Conservation (phyloP, 2,797 vertebrate genomes). For the Chaunax sp. region DNA sequence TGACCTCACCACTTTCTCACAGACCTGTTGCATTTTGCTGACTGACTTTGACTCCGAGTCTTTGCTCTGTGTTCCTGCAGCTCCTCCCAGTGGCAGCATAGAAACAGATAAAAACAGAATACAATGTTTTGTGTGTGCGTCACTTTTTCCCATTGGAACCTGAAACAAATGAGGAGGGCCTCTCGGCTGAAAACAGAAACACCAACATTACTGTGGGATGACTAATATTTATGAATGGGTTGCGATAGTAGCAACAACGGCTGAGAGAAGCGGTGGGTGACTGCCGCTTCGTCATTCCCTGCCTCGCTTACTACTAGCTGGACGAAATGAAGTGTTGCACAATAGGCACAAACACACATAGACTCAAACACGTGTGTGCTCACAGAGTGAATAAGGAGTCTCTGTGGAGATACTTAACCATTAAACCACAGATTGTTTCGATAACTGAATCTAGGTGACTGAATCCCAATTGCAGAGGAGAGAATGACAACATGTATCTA, state of each 20-base stretch:
- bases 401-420: not conserved
- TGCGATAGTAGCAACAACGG: not conserved
- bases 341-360: conserved; percentile 28
- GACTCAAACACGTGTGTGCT: not conserved
- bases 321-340: conserved; percentile 18
- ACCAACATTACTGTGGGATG: conserved; percentile 31
- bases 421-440: not conserved
- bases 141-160: conserved; percentile 38
- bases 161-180: not conserved
- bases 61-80: conserved; percentile 37
- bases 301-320: not conserved
- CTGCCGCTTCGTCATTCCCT: conserved; percentile 8
- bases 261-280: not conserved
- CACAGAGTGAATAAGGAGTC: conserved; percentile 8
- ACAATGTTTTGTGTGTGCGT: conserved; percentile 15
- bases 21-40: not conserved
- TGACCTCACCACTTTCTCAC: not conserved
- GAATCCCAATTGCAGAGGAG: no score
- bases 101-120: not conserved
- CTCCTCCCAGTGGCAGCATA: conserved; percentile 53
- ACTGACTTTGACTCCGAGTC: not conserved
- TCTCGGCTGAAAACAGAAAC: conserved; percentile 14
- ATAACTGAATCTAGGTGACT: not conserved
- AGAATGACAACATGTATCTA: no score
- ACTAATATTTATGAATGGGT: conserved; percentile 57